Percentiles rank a stretch among this genome's conserved stretches.
These are phyloP conservation scores for Carlito syrichta DNA, from an alignment of 2,113 vertebrate genomes.

Conservation along the genomic window DNA sequence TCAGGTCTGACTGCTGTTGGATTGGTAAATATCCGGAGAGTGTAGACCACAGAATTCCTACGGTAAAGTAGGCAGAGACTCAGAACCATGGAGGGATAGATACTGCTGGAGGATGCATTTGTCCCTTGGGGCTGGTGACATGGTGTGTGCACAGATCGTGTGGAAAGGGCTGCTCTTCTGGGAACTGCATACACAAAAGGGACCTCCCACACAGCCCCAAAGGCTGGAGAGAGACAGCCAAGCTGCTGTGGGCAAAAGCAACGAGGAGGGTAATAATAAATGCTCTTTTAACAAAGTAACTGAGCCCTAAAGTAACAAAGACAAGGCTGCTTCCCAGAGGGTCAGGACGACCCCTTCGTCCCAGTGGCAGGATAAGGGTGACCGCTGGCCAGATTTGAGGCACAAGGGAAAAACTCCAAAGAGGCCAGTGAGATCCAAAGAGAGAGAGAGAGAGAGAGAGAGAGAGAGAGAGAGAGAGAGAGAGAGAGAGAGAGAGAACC, in stretches of 20 bases:
- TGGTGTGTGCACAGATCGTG: accelerated
- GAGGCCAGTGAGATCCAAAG: neutral
- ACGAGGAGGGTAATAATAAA: neutral
- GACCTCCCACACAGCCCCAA: neutral
- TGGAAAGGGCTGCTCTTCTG: neutral
- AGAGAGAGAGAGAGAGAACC: neutral
- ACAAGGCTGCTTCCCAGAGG: neutral
- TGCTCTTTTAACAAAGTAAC: neutral
- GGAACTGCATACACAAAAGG: accelerated
- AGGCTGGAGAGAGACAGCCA: neutral
- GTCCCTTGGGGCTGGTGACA: neutral
- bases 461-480: neutral
- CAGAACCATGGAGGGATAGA: neutral
- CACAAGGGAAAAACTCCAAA: neutral
- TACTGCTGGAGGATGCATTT: neutral
- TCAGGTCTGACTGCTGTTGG: neutral
- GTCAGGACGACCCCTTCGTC: neutral
- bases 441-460: conserved; percentile 47
- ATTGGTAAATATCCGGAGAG: neutral
- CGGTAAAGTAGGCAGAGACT: neutral
- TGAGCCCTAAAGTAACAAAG: neutral
- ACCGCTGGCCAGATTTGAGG: neutral
- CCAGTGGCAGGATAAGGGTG: too few relatives aligned
- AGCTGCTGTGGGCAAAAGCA: neutral
- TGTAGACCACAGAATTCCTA: neutral